Evolutionary conservation across 2,888 invertebrate species (phyloP), one percentile per base, ranked within the genome.

Genomic region (Ochropleura leucogaster): DNA sequence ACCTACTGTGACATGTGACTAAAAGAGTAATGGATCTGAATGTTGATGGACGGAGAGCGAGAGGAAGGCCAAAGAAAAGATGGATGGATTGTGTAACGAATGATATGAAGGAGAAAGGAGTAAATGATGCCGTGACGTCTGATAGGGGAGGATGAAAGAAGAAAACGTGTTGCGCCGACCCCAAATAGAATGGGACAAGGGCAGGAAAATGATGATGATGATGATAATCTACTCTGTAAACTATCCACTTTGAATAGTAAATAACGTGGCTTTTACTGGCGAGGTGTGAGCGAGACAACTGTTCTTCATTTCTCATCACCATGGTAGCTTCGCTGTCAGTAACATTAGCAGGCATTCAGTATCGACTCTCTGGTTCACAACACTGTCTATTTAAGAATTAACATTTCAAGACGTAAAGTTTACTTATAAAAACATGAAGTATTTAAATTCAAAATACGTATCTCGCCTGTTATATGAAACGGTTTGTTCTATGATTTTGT

Each of bases 301-400:
- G 86, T 85, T 87, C 87, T 89, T 89, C 88, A 90, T 91, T 91
- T 90, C 85, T 86, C 89, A 88, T 89, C 86, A 89, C 90, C 90
- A 85, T 85, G 84, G 85, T 85, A 89, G 91, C 92, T 90, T 91
- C 87, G 88, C 89, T 91, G 83, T 85, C 85, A 88, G 87, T 92
- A 87, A 91, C 88, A 87, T 77, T 67, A 89, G 90, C 89, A 87
- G 92, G 91, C 92, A 90, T 91, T 84, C 85, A 63, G 72, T 87
- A 84, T 79, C 88, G 87, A 90, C 92, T 93, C 91, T 93, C 92
- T 92, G 94, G 90, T 92, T 88, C 80, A 68, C n/a, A 59, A 63
- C 12, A 40, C 65, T 59, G 51, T 46, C 68, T 65, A 20, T 57
- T 0, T 47, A 16, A 69, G 68, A 53, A 46, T 49, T 55, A 30